These are phyloP conservation scores for Cheilosia vernalis DNA, from an alignment of 2,888 invertebrate genomes.

Conservation along the genomic window DNA sequence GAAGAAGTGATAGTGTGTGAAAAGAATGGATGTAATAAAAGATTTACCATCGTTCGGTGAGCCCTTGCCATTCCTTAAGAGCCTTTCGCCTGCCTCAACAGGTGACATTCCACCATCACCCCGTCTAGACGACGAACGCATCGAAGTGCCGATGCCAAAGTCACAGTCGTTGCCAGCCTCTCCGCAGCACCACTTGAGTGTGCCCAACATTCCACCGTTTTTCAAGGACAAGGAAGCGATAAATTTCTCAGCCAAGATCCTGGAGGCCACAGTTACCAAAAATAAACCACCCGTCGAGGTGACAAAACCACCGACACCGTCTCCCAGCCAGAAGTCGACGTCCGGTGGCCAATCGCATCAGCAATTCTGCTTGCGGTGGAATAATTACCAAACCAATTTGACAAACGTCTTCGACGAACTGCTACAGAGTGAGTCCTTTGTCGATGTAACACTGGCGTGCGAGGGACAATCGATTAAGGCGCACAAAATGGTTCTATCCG, in stretches of 20 bases:
- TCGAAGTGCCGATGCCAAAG: conserved; percentile 79
- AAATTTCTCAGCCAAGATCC: conserved; percentile 52
- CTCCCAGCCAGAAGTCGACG: conserved; percentile 22
- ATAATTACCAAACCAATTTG: conserved; percentile 95
- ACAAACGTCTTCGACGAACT: conserved; percentile 92
- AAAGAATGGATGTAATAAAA: conserved; percentile 68
- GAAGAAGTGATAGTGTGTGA: conserved; percentile 1
- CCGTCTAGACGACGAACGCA: conserved; percentile 76
- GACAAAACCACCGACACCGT: conserved; percentile 44
- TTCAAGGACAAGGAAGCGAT: conserved; percentile 63
- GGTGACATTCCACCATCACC: conserved; percentile 80
- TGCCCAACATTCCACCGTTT: conserved; percentile 70
- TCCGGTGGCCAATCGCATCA: conserved; percentile 57
- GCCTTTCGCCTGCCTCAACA: conserved; percentile 72
- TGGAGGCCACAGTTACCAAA: conserved; percentile 34
- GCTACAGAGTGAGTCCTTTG: conserved; percentile 94
- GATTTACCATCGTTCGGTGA: conserved; percentile 71
- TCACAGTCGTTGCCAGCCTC: conserved; percentile 82
- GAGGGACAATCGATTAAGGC: conserved; percentile 95
- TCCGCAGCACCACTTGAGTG: conserved; percentile 76
- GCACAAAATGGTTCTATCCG: conserved; percentile 96
- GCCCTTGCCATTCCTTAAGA: conserved; percentile 65
- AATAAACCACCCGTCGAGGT: conserved; percentile 46
- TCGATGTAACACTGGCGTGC: conserved; percentile 95
- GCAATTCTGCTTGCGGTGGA: conserved; percentile 96